phyloP scores from a whole-genome alignment of 1,140 invertebrate species.

The Bombus terrestris region DNA sequence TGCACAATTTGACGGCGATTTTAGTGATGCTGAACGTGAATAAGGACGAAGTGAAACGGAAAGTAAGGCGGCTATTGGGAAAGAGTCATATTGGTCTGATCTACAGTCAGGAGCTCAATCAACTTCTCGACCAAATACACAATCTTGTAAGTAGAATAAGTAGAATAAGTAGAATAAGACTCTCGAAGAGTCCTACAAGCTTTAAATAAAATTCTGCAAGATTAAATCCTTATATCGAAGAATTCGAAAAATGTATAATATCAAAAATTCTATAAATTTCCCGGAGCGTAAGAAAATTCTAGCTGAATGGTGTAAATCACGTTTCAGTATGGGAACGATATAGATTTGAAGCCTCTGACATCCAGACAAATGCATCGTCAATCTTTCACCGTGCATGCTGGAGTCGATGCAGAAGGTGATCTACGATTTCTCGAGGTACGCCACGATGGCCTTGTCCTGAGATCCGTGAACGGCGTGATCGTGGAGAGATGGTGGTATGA shows the following conservation, averaged over 20 bases:
- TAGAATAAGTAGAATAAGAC: too few species aligned
- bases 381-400: conserved; percentile 98
- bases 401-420: conserved; percentile 94
- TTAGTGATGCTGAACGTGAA: conserved; percentile 97
- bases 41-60: conserved; percentile 93
- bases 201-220: neutral
- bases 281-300: neutral
- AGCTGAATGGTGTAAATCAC: neutral
- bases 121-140: conserved; percentile 96
- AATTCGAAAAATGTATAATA: neutral
- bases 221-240: neutral
- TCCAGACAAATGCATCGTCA: conserved; percentile 97
- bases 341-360: conserved; percentile 96
- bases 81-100: conserved; percentile 99
- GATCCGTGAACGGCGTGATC: conserved; percentile 96
- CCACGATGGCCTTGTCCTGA: conserved; percentile 97
- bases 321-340: conserved; percentile 95
- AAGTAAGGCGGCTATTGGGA: conserved; percentile 96
- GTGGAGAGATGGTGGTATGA: conserved; percentile 99
- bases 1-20: conserved; percentile 98
- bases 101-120: conserved; percentile 98
- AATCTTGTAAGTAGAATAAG: conserved; percentile 89
- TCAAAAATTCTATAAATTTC: neutral
- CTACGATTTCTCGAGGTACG: conserved; percentile 98
- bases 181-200: neutral